Evolutionary conservation across 1,140 invertebrate species (phyloP).

Genomic region (Brachionus manjavacas): DNA sequence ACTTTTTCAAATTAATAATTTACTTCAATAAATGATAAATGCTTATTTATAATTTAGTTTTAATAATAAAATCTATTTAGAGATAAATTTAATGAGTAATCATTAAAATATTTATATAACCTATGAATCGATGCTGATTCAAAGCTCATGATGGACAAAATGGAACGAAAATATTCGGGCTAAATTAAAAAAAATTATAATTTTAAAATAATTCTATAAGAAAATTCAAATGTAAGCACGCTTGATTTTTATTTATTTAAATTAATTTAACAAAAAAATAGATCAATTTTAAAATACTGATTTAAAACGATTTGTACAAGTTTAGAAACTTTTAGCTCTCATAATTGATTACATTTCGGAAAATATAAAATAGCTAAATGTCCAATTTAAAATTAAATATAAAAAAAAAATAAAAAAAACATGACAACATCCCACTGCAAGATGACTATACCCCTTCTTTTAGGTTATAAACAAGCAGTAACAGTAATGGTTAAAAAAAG

Average conservation of each 20-base stretch:
- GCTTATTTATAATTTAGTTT: too few relatives aligned
- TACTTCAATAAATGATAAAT: too few relatives aligned
- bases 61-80: too few relatives aligned
- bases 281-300: not conserved
- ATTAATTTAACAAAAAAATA: constrained; percentile 5
- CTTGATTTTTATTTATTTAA: not conserved
- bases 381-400: not conserved
- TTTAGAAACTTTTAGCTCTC: not conserved
- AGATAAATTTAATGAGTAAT: too few relatives aligned
- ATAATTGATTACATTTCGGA: not conserved
- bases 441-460: not conserved
- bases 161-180: not conserved
- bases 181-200: too few relatives aligned
- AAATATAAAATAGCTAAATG: not conserved
- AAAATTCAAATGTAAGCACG: not conserved
- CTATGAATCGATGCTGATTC: too few relatives aligned
- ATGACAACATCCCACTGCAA: not conserved
- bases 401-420: not conserved
- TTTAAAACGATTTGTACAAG: not conserved
- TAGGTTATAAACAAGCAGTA: not conserved
- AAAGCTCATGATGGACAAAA: too few relatives aligned
- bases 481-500: not conserved
- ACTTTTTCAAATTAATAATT: too few relatives aligned
- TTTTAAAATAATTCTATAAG: too few relatives aligned
- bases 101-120: too few relatives aligned